Percentiles rank a stretch among this genome's conserved stretches.
Evolutionary conservation across 1,140 invertebrate genomes (phyloP).

Genomic region (Heliconius eleuchia): DNA sequence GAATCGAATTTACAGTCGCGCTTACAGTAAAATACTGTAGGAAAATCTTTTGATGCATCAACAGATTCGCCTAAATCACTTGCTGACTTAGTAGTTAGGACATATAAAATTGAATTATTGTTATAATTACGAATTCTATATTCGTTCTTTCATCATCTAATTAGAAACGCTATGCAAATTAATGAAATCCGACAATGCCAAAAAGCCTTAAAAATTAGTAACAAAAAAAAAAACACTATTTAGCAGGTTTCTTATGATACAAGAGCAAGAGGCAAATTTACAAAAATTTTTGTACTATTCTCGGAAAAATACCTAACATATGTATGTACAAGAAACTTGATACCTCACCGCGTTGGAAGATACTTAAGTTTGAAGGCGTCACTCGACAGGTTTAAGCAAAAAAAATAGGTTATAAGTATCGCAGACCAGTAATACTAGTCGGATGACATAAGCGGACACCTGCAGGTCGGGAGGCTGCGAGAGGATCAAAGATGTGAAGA

Average conservation of each 20-base stretch:
- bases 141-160: not conserved
- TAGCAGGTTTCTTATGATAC: not conserved
- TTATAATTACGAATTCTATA: not conserved
- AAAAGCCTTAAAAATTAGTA: not conserved
- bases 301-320: constrained; percentile 1
- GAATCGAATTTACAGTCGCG: too few species aligned
- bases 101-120: too few species aligned
- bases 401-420: constrained; percentile 10
- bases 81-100: too few species aligned
- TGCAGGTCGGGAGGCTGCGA: not conserved
- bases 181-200: not conserved
- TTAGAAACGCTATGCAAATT: not conserved
- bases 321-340: constrained; percentile 6
- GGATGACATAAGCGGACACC: constrained; percentile 14
- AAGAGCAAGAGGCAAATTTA: not conserved
- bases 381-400: constrained; percentile 4
- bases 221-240: not conserved
- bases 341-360: not conserved
- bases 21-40: too few species aligned
- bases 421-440: constrained; percentile 7
- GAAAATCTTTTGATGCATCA: too few species aligned
- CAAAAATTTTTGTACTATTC: not conserved
- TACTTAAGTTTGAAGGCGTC: not conserved
- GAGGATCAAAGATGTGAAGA: not conserved
- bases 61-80: too few species aligned